phyloP scores from a whole-genome alignment of 2,888 invertebrate genomes.

The Clanis bilineata region DNA sequence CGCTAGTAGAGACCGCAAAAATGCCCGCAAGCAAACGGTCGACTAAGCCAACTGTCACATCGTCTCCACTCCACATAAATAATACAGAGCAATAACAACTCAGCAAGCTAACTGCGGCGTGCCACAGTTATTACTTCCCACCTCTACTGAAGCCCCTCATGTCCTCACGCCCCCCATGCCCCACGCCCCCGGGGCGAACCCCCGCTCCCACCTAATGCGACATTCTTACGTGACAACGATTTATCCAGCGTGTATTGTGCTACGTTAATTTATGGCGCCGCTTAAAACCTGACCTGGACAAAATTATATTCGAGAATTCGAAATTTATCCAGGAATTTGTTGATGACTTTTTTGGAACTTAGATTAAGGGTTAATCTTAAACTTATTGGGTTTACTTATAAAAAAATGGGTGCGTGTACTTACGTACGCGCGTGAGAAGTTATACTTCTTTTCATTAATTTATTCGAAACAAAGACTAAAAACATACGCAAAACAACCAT shows the following conservation, averaged over 20 bases:
- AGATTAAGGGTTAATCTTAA: no score
- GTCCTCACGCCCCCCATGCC: constrained; percentile 20
- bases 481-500: no score
- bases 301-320: constrained; percentile 61
- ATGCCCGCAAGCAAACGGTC: neutral
- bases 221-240: constrained; percentile 81
- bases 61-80: constrained; percentile 63
- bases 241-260: constrained; percentile 78
- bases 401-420: no score
- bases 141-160: constrained; percentile 5
- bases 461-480: no score
- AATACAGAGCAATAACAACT: constrained; percentile 74
- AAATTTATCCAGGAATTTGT: neutral
- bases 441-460: no score
- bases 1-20: neutral
- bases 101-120: constrained; percentile 68
- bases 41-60: constrained; percentile 58
- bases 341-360: neutral
- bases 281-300: constrained; percentile 59
- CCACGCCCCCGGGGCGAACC: constrained; percentile 24
- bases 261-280: constrained; percentile 68
- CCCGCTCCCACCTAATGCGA: constrained; percentile 62
- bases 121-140: constrained; percentile 68
- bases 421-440: no score
- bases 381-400: no score